Evolutionary conservation across 2,888 invertebrate species (phyloP).

Genomic region (Temnothorax ravouxi): DNA sequence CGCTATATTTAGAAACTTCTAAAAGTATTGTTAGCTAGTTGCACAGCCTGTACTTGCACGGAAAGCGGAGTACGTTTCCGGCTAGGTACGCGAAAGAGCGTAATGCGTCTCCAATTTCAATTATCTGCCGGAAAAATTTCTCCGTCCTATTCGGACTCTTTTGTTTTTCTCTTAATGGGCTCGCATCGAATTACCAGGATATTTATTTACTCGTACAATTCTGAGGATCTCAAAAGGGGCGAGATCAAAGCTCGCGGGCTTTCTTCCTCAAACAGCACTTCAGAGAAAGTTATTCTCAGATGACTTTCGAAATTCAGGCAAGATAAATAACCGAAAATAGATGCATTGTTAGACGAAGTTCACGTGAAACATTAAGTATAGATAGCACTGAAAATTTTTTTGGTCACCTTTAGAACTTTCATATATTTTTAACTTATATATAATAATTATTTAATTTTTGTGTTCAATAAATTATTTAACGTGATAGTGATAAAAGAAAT

Average conservation of each 20-base stretch:
- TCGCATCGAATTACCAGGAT: slow-evolving; percentile 71
- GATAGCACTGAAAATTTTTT: background rate
- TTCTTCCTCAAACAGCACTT: slow-evolving; percentile 47
- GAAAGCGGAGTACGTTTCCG: slow-evolving; percentile 24
- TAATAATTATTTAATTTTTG: background rate
- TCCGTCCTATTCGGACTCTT: slow-evolving; percentile 50
- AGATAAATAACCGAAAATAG: slow-evolving; percentile 58
- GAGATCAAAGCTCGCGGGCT: slow-evolving; percentile 60
- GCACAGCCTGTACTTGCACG: slow-evolving; percentile 7
- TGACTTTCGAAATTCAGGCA: slow-evolving; percentile 45
- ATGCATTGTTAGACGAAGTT: slow-evolving; percentile 10
- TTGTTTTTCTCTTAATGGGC: slow-evolving; percentile 73
- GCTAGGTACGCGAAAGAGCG: slow-evolving; percentile 43
- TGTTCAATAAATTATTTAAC: background rate
- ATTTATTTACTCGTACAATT: slow-evolving; percentile 71
- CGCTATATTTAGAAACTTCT: slow-evolving; percentile 46
- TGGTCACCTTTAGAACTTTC: background rate
- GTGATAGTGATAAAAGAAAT: background rate
- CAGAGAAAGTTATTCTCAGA: slow-evolving; percentile 52
- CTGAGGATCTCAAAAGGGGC: slow-evolving; percentile 45
- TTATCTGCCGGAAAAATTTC: slow-evolving; percentile 67
- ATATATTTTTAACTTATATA: background rate
- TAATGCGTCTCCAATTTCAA: slow-evolving; percentile 70
- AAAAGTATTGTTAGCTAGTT: slow-evolving; percentile 42
- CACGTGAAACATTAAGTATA: background rate